Conservation (phyloP, 2,888 invertebrate genomes). For the Pilophorus perplexus region DNA sequence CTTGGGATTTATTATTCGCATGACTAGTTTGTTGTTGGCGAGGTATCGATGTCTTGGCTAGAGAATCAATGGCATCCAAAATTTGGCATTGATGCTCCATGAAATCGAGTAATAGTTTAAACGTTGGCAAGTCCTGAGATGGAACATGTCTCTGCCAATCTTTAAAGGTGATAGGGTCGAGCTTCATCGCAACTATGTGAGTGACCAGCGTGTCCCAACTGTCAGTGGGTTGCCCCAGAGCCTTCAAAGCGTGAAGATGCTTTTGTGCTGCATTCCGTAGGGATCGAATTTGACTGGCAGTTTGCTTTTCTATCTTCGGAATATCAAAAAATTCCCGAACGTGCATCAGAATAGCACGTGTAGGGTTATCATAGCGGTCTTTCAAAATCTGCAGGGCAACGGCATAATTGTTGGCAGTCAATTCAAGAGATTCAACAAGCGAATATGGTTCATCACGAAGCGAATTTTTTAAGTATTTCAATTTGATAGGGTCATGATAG, state of each 20-base stretch:
- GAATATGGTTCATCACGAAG: conserved; percentile 15
- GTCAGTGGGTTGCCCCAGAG: conserved; percentile 46
- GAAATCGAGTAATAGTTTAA: conserved; percentile 45
- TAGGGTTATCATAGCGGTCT: conserved; percentile 28
- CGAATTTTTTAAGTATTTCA: conserved; percentile 18
- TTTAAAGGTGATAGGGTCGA: conserved; percentile 46
- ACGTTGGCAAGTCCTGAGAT: conserved; percentile 36
- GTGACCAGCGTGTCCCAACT: conserved; percentile 48
- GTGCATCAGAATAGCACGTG: conserved; percentile 7
- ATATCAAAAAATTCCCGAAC: conserved; percentile 27
- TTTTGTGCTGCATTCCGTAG: conserved; percentile 47
- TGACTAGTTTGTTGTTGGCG: not conserved
- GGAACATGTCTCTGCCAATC: conserved; percentile 46
- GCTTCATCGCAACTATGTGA: conserved; percentile 47
- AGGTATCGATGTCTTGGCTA: not conserved
- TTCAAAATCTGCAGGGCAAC: conserved; percentile 16
- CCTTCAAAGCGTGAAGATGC: conserved; percentile 47
- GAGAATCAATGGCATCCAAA: conserved; percentile 36
- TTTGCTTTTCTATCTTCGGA: conserved; percentile 10
- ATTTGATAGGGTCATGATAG: conserved; percentile 2
- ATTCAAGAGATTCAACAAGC: conserved; percentile 11
- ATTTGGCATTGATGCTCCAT: conserved; percentile 44
- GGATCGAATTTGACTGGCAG: conserved; percentile 40
- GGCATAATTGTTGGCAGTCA: conserved; percentile 20
- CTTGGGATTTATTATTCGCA: not conserved